Evolutionary conservation across 2,888 invertebrate genomes (phyloP).

Genomic region (Athetis lepigone): DNA sequence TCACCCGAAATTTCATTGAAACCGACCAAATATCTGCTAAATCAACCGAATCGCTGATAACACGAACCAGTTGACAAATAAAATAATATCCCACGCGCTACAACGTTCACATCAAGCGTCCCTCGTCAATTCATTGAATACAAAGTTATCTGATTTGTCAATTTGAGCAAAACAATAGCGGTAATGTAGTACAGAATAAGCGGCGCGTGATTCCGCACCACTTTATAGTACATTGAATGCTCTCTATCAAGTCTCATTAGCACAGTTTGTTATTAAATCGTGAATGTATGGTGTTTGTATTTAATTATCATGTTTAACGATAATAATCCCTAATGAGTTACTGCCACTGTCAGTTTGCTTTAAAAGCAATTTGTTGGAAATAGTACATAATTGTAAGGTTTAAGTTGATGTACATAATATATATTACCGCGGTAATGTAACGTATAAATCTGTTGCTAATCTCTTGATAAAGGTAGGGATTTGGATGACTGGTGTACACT

Average conservation of each 20-base stretch:
- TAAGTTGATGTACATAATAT: background rate
- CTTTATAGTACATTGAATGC: slow-evolving; percentile 37
- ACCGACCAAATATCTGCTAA: slow-evolving; percentile 13
- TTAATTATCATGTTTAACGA: slow-evolving; percentile 34
- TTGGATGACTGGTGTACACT: no score
- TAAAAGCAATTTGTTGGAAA: slow-evolving; percentile 33
- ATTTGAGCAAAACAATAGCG: slow-evolving; percentile 54
- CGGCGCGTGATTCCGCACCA: slow-evolving; percentile 43
- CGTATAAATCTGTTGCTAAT: background rate
- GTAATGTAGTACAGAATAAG: slow-evolving; percentile 48
- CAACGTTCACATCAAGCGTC: slow-evolving; percentile 17
- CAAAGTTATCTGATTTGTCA: slow-evolving; percentile 57
- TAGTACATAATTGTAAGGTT: slow-evolving; percentile 1
- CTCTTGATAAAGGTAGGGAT: no score
- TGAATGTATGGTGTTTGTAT: slow-evolving; percentile 31
- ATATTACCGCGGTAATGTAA: background rate
- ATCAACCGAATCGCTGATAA: slow-evolving; percentile 27
- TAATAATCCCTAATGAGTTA: slow-evolving; percentile 42
- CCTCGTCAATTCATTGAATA: slow-evolving; percentile 42
- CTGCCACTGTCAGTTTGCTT: slow-evolving; percentile 6
- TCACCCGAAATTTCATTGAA: background rate
- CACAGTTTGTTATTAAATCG: slow-evolving; percentile 28
- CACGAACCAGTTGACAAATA: slow-evolving; percentile 39
- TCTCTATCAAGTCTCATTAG: slow-evolving; percentile 46
- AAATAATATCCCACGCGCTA: slow-evolving; percentile 51